These are phyloP conservation scores for Pluvialis apricaria DNA, from an alignment of 2,113 vertebrate species.

Conservation along the genomic window DNA sequence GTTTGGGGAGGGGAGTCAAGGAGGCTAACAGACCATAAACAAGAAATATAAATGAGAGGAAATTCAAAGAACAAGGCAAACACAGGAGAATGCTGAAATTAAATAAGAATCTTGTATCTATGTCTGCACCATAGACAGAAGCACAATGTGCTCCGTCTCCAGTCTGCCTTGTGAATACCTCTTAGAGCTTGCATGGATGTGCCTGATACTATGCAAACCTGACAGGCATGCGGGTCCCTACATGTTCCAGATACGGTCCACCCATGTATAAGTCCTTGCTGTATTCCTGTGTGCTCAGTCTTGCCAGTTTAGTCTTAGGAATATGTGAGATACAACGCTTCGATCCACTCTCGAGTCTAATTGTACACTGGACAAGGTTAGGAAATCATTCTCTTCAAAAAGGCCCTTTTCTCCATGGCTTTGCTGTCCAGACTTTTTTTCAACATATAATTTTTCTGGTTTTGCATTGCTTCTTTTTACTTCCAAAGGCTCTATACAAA, in stretches of 20 bases:
- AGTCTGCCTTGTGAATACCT: neutral
- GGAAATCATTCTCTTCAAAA: neutral
- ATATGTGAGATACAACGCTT: neutral
- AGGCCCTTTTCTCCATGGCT: neutral
- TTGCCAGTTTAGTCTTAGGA: neutral
- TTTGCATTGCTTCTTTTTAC: neutral
- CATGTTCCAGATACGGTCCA: neutral
- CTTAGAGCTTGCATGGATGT: neutral
- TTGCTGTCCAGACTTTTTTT: neutral
- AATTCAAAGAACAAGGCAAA: neutral
- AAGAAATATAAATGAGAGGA: neutral
- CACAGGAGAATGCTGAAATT: neutral
- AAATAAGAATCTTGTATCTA: neutral
- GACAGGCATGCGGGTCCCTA: accelerated
- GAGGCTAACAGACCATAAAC: neutral
- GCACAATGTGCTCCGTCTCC: accelerated
- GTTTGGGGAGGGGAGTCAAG: neutral
- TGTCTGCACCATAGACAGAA: neutral
- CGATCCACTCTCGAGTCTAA: neutral
- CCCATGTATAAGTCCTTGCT: neutral
- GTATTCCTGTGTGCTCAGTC: neutral
- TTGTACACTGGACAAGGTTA: neutral
- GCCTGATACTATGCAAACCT: neutral
- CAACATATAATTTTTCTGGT: neutral
- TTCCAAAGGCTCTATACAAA: neutral